Base-by-base conservation (phyloP, 1,140 invertebrate species). In the Homalodisca vitripennis region DNA sequence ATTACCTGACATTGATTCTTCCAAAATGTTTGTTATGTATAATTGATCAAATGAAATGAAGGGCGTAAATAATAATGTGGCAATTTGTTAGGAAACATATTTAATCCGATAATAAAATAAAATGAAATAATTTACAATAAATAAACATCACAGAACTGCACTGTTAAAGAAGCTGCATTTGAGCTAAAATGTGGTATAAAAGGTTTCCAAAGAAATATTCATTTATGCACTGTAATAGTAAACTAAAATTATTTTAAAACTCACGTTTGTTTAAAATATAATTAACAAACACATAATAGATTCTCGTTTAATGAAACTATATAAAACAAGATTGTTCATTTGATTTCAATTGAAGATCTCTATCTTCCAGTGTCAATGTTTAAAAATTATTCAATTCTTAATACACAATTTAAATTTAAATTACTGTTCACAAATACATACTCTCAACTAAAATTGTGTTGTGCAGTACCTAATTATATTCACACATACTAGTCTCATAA, bases 1-100 rank as follows among this genome's bases (percentile, higher is more conserved):
- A n/a, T n/a, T n/a, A n/a, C n/a, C n/a, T n/a, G n/a, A n/a, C n/a
- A n/a, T n/a, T n/a, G n/a, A n/a, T n/a, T n/a, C n/a, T n/a, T n/a
- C n/a, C n/a, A n/a, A n/a, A n/a, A n/a, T n/a, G n/a, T n/a, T n/a
- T n/a, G n/a, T n/a, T n/a, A n/a, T n/a, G n/a, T n/a, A n/a, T n/a
- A n/a, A n/a, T n/a, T n/a, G n/a, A n/a, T n/a, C n/a, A n/a, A n/a
- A n/a, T n/a, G n/a, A n/a, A n/a, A n/a, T n/a, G n/a, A n/a, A n/a
- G n/a, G n/a, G n/a, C n/a, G n/a, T n/a, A n/a, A n/a, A n/a, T n/a
- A n/a, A n/a, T n/a, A n/a, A n/a, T n/a, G n/a, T n/a, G n/a, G n/a
- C n/a, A 51, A 51, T 20, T 60, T 60, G 55, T 60, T 60, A 60
- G 55, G 55, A 60, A 60, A 60, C 55, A 60, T 60, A 60, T 60